Evolutionary conservation across 2,113 vertebrate genomes (phyloP), one percentile per base, ranked within the genome.

Genomic region (Promerops cafer): DNA sequence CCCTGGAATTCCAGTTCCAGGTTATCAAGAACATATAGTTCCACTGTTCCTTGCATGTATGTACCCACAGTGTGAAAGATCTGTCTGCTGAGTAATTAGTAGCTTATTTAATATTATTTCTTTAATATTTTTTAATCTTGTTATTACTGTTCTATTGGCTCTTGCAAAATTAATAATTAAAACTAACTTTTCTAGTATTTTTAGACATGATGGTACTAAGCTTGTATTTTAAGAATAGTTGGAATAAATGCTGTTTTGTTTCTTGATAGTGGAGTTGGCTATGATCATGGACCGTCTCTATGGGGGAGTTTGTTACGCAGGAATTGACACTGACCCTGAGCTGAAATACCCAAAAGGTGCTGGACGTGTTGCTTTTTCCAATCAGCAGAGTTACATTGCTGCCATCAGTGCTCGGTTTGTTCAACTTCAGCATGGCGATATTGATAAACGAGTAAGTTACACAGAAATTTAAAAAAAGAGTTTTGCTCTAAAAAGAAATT

Each of bases 271-370:
- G 97, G 99, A 99, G 90, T 97, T 99, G 96, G 99, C 99, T 56
- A 99, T 99, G 99, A 99, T 99, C 83, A 99, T 99, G 99, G 99
- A 99, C 96, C 98, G 99, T 88, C 99, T 99, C 54, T 99, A 99
- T 27, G 99, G 99, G 33, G 99, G 99, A 79, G 99, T 99, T 72
- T 99, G 99, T 97, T 99, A 99, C 2, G 99, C 99, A 27, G 99
- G 99, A 87, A 99, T 99, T 47, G 99, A 99, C 95, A 99, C 99
- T 6, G 99, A 99, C 97, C 99, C 99, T 31, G 99, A 99, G 97
- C 98, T 99, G 45, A 99, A 99, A 97, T 99, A 99, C 93, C 99
- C 99, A 28, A 99, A 99, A 97, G 99, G 99, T 95, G 99, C 99
- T 59, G 99, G 99, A 23, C 98, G 99, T 78, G 99, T 99, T 94